A percentile compares a stretch with the other conserved stretches of the same genome.
These are phyloP conservation scores for Hirtodrosophila trivittata DNA, from an alignment of 2,888 invertebrate genomes.

Conservation along the genomic window DNA sequence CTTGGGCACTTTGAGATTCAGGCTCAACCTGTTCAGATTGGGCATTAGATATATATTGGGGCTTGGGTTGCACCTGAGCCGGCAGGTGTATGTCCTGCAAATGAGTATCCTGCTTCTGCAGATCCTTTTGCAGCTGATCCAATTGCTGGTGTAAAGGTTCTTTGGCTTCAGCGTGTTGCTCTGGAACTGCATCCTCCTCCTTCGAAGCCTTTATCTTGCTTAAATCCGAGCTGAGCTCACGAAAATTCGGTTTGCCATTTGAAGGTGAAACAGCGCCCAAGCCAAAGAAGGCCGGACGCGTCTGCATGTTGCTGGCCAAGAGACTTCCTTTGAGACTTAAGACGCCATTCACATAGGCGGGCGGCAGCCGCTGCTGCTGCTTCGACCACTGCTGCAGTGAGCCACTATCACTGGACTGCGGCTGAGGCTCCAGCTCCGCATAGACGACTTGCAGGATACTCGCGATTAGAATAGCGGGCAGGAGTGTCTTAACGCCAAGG, in stretches of 20 bases:
- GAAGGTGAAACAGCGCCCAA: too few relatives aligned
- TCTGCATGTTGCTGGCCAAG: slow-evolving; percentile 29
- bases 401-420: too few relatives aligned
- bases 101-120: slow-evolving; percentile 28
- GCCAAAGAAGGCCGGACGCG: neutral
- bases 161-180: slow-evolving; percentile 1
- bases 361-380: slow-evolving; percentile 17
- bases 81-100: slow-evolving; percentile 4
- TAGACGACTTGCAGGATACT: slow-evolving; percentile 10
- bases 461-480: slow-evolving; percentile 19
- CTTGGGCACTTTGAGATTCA: too few relatives aligned
- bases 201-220: neutral
- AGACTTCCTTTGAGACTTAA: slow-evolving; percentile 58
- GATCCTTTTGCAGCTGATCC: slow-evolving; percentile 28
- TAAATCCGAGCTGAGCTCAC: neutral
- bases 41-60: too few relatives aligned
- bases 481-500: slow-evolving; percentile 17
- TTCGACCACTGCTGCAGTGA: neutral
- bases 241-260: neutral
- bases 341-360: slow-evolving; percentile 62
- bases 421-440: neutral
- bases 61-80: slow-evolving; percentile 5
- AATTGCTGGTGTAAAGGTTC: slow-evolving; percentile 20
- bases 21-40: too few relatives aligned
- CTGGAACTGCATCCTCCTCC: neutral